Conservation (phyloP, 1,140 invertebrate species). For the Diachasmimorpha longicaudata region DNA sequence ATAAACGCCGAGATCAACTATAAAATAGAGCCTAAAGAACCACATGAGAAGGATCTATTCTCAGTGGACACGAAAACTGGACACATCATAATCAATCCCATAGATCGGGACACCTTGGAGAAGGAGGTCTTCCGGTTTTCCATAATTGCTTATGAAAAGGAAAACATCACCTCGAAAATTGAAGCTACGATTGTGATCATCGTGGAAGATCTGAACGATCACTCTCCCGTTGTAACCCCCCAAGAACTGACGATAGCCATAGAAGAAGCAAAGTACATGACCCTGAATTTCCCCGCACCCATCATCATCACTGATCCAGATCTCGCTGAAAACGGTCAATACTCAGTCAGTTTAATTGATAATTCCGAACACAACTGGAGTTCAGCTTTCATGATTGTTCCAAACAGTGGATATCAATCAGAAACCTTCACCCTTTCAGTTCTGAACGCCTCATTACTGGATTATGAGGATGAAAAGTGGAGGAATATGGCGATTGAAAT, state of each 20-base stretch:
- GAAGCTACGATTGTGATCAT: conserved; percentile 58
- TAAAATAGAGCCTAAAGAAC: conserved; percentile 39
- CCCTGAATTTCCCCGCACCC: conserved; percentile 51
- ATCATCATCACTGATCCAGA: conserved; percentile 65
- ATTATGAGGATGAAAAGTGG: conserved; percentile 63
- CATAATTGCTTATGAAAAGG: conserved; percentile 63
- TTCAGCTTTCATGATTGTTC: conserved; percentile 63
- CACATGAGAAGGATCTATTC: conserved; percentile 40
- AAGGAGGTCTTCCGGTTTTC: conserved; percentile 62
- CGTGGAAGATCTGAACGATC: conserved; percentile 65
- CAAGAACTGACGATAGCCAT: conserved; percentile 50
- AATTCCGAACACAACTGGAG: conserved; percentile 37
- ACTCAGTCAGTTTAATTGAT: conserved; percentile 52
- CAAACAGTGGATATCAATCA: conserved; percentile 62
- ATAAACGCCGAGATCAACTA: conserved; percentile 63
- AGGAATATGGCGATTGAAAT: conserved; percentile 55
- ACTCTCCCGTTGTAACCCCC: conserved; percentile 56
- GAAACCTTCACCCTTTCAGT: conserved; percentile 64
- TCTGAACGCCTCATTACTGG: conserved; percentile 59
- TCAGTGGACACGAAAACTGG: conserved; percentile 50
- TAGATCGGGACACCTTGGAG: conserved; percentile 62
- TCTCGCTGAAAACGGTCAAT: conserved; percentile 65
- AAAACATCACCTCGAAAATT: conserved; percentile 51
- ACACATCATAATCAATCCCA: conserved; percentile 55
- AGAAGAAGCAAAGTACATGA: conserved; percentile 58